Percentiles rank a stretch among this genome's conserved stretches.
Conservation (phyloP, 2,888 invertebrate species). For the Parthenolecanium corni region DNA sequence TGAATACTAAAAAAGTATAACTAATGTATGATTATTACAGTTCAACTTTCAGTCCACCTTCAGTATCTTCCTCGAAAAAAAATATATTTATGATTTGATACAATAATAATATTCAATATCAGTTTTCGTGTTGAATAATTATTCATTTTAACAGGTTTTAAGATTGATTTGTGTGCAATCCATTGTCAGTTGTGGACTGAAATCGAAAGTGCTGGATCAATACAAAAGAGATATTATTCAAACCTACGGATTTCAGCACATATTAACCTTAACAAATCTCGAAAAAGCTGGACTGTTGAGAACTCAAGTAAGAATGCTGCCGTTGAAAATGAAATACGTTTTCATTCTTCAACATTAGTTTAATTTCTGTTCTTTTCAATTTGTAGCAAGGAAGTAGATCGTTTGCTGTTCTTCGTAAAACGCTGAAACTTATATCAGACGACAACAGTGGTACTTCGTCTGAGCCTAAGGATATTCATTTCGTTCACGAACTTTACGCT, state of each 20-base stretch:
- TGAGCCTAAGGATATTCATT: conserved; percentile 72
- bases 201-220: conserved; percentile 66
- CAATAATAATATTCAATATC: too few relatives aligned
- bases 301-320: conserved; percentile 52
- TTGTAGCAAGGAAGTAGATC: conserved; percentile 25
- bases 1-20: too few relatives aligned
- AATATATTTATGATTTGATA: too few relatives aligned
- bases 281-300: conserved; percentile 75
- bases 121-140: too few relatives aligned
- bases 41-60: too few relatives aligned
- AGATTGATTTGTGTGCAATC: conserved; percentile 88
- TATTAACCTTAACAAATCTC: conserved; percentile 70
- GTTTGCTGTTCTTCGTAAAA: conserved; percentile 52
- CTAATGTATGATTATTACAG: too few relatives aligned
- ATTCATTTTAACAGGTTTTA: conserved; percentile 48
- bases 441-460: conserved; percentile 65
- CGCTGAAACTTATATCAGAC: conserved; percentile 74
- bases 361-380: conserved; percentile 3
- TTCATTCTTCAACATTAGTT: background rate
- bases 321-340: background rate
- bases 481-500: conserved; percentile 86
- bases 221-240: conserved; percentile 63
- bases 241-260: conserved; percentile 76
- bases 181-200: conserved; percentile 81
- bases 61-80: too few relatives aligned